Conservation (phyloP, 2,113 vertebrate species). For the Anguilla rostrata region DNA sequence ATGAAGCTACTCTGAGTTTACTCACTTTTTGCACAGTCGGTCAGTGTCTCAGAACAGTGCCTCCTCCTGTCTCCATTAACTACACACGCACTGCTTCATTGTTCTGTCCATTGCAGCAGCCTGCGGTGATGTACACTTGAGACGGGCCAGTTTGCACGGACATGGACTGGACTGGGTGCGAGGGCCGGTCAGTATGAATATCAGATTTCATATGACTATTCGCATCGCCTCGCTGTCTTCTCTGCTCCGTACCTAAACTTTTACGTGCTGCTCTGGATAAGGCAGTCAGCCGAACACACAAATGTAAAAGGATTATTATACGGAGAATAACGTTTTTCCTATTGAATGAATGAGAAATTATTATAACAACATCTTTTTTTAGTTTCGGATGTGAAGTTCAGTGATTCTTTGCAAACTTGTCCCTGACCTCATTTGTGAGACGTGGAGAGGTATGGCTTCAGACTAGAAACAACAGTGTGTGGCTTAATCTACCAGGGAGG, state of each 20-base stretch:
- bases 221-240: no score
- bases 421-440: slow-evolving; percentile 35
- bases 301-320: no score
- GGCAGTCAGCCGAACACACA: no score
- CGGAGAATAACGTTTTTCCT: slow-evolving; percentile 12
- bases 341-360: background rate
- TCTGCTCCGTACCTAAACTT: no score
- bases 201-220: no score
- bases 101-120: background rate
- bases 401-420: slow-evolving; percentile 23
- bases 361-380: background rate
- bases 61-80: background rate
- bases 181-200: background rate
- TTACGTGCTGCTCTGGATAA: no score
- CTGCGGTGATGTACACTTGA: no score
- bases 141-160: slow-evolving; percentile 43
- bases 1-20: background rate
- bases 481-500: slow-evolving; percentile 45
- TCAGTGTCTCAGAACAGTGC: background rate
- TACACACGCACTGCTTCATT: background rate
- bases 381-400: slow-evolving; percentile 39
- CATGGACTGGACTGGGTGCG: slow-evolving; percentile 44
- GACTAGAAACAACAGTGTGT: slow-evolving; percentile 49
- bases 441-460: slow-evolving; percentile 39
- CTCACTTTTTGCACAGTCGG: background rate